A percentile compares a stretch with the other conserved stretches of the same genome.
Evolutionary conservation across 1,140 invertebrate species (phyloP).

Genomic region (Drosophila kanapiae): DNA sequence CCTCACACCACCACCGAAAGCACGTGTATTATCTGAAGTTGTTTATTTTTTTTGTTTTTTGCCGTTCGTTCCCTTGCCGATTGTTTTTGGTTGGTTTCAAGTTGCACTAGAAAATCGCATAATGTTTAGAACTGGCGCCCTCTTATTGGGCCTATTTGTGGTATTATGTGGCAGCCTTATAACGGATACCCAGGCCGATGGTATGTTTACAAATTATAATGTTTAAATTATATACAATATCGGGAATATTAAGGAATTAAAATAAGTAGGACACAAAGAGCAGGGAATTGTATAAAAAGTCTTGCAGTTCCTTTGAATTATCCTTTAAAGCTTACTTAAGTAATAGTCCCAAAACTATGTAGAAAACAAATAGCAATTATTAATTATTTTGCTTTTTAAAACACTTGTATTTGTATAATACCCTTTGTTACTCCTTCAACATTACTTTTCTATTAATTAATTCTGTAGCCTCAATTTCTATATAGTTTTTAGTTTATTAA

Average conservation of each 20-base stretch:
- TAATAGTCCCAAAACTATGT: not conserved
- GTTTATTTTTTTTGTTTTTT: slow-evolving; percentile 31
- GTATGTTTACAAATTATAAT: slow-evolving; percentile 30
- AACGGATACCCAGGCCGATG: slow-evolving; percentile 59
- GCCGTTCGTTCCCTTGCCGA: slow-evolving; percentile 3
- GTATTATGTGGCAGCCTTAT: slow-evolving; percentile 52
- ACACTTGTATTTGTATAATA: not conserved
- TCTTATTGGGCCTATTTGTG: slow-evolving; percentile 43
- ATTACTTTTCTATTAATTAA: not conserved
- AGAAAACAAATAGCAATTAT: too few species aligned
- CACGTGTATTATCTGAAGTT: slow-evolving; percentile 26
- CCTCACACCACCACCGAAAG: not conserved
- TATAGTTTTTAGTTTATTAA: not conserved
- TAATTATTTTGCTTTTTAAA: not conserved
- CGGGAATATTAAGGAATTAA: not conserved
- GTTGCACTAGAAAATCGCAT: slow-evolving; percentile 21
- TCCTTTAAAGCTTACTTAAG: too few species aligned
- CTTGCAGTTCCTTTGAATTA: not conserved
- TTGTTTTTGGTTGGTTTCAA: slow-evolving; percentile 19
- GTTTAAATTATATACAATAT: not conserved
- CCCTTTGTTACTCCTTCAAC: not conserved
- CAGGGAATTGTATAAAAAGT: not conserved
- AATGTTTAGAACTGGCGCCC: slow-evolving; percentile 62
- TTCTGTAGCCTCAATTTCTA: not conserved
- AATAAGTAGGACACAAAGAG: not conserved